These are phyloP conservation scores for Chaitophorus viminalis DNA, from an alignment of 2,888 invertebrate genomes.

Conservation along the genomic window DNA sequence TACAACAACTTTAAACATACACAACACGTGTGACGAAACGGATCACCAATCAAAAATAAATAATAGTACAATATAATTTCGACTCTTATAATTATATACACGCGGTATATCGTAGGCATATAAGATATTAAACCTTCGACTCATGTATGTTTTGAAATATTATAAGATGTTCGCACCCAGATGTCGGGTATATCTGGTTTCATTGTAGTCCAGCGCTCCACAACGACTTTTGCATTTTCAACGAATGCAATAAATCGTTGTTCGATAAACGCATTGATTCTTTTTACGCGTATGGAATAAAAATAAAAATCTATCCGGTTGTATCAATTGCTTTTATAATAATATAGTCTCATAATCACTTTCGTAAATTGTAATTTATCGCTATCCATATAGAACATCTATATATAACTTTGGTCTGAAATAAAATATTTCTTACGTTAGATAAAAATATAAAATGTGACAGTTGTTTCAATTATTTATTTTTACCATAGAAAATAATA, in stretches of 20 bases:
- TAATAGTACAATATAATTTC: not conserved
- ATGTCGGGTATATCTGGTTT: not conserved
- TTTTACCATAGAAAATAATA: no score
- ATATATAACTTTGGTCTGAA: no score
- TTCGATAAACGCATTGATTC: not conserved
- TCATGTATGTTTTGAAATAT: not conserved
- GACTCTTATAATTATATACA: not conserved
- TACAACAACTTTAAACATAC: not conserved
- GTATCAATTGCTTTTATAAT: no score
- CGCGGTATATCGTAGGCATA: not conserved
- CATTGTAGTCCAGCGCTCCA: not conserved
- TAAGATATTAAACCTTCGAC: not conserved
- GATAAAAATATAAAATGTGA: no score
- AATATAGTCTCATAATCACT: no score
- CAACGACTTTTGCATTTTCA: not conserved
- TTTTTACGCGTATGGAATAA: not conserved
- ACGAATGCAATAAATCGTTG: not conserved
- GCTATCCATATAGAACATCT: no score
- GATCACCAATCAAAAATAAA: constrained; percentile 23
- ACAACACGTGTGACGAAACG: constrained; percentile 4
- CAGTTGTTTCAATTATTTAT: no score
- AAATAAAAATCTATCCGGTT: no score
- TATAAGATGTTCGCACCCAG: not conserved
- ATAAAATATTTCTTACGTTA: no score
- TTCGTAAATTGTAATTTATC: no score